Evolutionary conservation across 35 echinoderm and acorn worm species (phyloP).

Genomic region (Heliocidaris erythrogramma): DNA sequence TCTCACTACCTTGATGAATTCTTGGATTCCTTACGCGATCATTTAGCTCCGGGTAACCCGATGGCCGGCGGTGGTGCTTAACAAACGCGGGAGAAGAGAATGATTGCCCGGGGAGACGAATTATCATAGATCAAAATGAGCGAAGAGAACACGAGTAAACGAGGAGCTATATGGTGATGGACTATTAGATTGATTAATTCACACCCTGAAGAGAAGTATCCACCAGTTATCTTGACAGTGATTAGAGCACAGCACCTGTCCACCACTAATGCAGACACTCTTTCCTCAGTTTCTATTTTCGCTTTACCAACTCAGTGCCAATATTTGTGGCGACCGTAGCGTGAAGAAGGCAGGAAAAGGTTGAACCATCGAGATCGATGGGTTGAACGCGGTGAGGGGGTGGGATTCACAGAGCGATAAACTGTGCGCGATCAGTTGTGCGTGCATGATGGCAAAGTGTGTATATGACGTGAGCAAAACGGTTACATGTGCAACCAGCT

Average conservation of each 20-base stretch:
- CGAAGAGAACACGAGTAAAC: slow-evolving; percentile 6
- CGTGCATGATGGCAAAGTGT: background rate
- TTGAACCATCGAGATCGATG: no score
- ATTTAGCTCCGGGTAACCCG: background rate
- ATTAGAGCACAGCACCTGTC: background rate
- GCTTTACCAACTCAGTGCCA: background rate
- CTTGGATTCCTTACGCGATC: background rate
- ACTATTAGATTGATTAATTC: slow-evolving; percentile 19
- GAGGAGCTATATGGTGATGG: background rate
- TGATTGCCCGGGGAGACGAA: background rate
- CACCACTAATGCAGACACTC: background rate
- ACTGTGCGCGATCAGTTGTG: background rate
- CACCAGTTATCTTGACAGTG: background rate
- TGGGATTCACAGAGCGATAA: background rate
- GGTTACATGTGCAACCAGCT: background rate
- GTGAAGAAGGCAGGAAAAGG: background rate
- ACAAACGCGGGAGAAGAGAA: background rate
- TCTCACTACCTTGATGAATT: background rate
- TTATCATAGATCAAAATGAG: background rate
- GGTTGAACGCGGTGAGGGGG: background rate
- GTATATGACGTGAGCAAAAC: background rate
- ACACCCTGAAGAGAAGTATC: background rate
- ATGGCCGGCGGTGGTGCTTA: background rate
- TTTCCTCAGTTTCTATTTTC: background rate
- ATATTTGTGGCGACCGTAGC: background rate